These are phyloP conservation scores for Phalacrocorax aristotelis DNA, from an alignment of 2,113 vertebrate species.

Conservation along the genomic window DNA sequence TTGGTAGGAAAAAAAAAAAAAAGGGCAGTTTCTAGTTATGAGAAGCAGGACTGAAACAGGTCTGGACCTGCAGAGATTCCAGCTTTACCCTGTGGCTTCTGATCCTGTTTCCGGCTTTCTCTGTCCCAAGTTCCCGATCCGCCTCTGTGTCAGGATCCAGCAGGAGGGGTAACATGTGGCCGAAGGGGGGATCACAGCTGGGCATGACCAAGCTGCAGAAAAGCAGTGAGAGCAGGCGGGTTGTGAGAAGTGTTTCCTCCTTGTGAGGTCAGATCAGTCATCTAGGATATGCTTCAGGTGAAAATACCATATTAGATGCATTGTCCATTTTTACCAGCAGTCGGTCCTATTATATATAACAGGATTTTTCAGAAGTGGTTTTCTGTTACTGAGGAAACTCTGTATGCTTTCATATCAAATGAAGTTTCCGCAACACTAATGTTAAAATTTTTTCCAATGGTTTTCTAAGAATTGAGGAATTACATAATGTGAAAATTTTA, in stretches of 20 bases:
- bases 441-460: neutral
- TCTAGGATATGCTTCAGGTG: neutral
- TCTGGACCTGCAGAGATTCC: neutral
- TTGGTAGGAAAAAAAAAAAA: neutral
- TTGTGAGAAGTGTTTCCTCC: neutral
- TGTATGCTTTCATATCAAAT: neutral
- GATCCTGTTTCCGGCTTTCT: neutral
- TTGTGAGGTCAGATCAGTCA: neutral
- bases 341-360: neutral
- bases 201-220: accelerated
- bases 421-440: neutral
- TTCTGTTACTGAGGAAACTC: neutral
- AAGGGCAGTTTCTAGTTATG: neutral
- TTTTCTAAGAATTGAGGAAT: neutral
- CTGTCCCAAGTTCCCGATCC: neutral
- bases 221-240: neutral
- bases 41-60: neutral
- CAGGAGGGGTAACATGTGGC: neutral
- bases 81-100: neutral
- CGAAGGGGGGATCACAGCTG: neutral
- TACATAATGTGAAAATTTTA: neutral
- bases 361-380: neutral
- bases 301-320: neutral
- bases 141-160: neutral
- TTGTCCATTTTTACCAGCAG: neutral